A percentile compares a stretch with the other conserved stretches of the same genome.
These are phyloP conservation scores for Carterocephalus palaemon DNA, from an alignment of 2,888 invertebrate genomes.

Conservation along the genomic window DNA sequence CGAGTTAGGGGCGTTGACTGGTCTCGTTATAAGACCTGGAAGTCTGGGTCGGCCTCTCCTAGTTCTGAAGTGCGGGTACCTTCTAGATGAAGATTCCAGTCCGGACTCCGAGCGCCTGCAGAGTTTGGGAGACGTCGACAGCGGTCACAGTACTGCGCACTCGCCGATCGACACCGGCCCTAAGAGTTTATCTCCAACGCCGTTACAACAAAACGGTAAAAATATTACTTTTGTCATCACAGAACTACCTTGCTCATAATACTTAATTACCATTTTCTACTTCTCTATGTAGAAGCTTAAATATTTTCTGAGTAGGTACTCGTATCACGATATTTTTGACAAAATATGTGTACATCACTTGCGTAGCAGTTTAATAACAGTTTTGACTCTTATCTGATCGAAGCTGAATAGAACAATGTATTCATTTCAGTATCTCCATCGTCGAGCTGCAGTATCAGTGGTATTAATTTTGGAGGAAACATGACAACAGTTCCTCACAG, in stretches of 20 bases:
- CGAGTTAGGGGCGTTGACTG: slow-evolving; percentile 79
- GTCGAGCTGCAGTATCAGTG: slow-evolving; percentile 77
- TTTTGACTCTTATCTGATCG: no score
- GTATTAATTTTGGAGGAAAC: slow-evolving; percentile 79
- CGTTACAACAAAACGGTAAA: slow-evolving; percentile 75
- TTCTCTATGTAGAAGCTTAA: no score
- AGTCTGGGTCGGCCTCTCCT: slow-evolving; percentile 78
- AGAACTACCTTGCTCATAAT: no score
- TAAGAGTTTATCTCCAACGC: slow-evolving; percentile 89
- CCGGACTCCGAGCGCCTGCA: slow-evolving; percentile 92
- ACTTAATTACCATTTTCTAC: no score
- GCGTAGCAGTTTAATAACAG: no score
- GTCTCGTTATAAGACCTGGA: slow-evolving; percentile 57
- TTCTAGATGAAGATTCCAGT: slow-evolving; percentile 89
- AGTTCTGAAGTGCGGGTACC: slow-evolving; percentile 85
- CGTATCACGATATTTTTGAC: no score
- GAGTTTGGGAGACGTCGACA: slow-evolving; percentile 87
- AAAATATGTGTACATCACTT: no score
- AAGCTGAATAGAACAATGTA: no score
- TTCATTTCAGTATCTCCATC: slow-evolving; percentile 76
- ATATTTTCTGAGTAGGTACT: no score
- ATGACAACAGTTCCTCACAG: slow-evolving; percentile 87
- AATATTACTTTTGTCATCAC: not conserved
- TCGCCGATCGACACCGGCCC: slow-evolving; percentile 90
- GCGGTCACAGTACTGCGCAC: slow-evolving; percentile 94